phyloP scores from a whole-genome alignment of 2,797 vertebrate species.

The Fistularia tabacaria region DNA sequence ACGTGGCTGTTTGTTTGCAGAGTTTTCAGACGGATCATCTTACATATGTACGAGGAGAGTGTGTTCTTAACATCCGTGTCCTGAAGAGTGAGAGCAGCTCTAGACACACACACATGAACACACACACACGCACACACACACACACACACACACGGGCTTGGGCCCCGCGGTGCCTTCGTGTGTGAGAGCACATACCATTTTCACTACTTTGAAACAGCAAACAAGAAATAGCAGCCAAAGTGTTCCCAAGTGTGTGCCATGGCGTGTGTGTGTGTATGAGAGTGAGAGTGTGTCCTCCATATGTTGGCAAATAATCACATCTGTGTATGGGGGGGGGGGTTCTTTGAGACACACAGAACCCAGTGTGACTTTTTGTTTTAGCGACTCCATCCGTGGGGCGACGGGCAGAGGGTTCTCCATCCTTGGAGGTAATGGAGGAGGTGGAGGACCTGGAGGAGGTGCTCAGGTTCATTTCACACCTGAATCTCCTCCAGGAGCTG shows the following conservation, averaged over 20 bases:
- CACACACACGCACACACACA: background rate
- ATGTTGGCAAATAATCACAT: constrained; percentile 42
- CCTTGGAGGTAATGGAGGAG: no score
- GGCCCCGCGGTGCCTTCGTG: constrained; percentile 4
- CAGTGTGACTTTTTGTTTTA: constrained; percentile 30
- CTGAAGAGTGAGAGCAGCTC: constrained; percentile 7
- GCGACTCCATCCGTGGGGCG: constrained; percentile 12
- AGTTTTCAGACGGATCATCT: constrained; percentile 47
- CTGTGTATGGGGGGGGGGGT: constrained; percentile 9
- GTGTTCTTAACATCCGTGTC: constrained; percentile 45
- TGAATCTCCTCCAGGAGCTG: no score
- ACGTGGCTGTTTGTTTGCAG: constrained; percentile 37
- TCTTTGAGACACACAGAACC: constrained; percentile 31
- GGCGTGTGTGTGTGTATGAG: no score
- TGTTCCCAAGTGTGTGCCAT: no score
- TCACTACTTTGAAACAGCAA: constrained; percentile 21
- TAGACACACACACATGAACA: no score
- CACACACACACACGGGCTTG: constrained; percentile 4
- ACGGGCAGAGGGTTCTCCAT: no score
- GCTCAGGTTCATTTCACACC: no score
- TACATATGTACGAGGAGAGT: constrained; percentile 54
- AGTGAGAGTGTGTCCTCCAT: background rate
- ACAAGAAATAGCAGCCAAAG: constrained; percentile 1
- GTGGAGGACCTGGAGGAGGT: no score
- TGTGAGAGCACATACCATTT: background rate